Base-by-base conservation (phyloP, 2,888 invertebrate genomes). In the Pseudanteris insignis region DNA sequence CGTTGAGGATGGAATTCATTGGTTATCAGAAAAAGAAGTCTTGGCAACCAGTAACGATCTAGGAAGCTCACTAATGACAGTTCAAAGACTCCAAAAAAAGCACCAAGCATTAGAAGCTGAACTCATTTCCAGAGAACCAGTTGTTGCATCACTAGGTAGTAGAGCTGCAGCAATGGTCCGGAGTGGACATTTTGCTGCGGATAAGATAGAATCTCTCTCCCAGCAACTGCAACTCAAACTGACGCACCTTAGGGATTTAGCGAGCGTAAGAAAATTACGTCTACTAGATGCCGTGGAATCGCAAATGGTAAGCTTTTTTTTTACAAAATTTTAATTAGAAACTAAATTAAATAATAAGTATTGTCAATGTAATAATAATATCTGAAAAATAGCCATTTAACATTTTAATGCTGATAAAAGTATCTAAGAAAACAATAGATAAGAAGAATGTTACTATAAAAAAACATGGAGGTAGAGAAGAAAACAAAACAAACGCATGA, bases 31-130 rank as follows among this genome's bases (percentile, higher is more conserved):
- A 69, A 88, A 90, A 67, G 88, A 89, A 70, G 85, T 86, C 0
- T 76, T 89, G 3, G 90, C 89, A 0, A 84, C 85, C 1, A 90
- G 90, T 0, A 84, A 84, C 14, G 91, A 92, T 74, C 81, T 91
- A 8, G 89, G 89, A 7, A 83, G 76, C 51, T 82, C 82, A 15
- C 80, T 92, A 44, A 85, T 86, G 1, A 89, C 91, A 8, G 94
- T 95, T 0, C 94, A 96, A 74, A 89, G 90, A 50, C 82, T 96
- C 32, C 91, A 94, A 73, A 97, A 97, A 84, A 96, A 96, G 79
- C 96, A 97, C 74, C 90, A 92, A 74, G 89, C 90, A 0, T 76
- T 98, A 24, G 96, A 97, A 78, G 90, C 93, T 0, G 96, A 97
- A 76, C 83, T 96, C 5, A 83, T 90, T 6, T 90, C 94, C 0